phyloP scores from a whole-genome alignment of 2,113 vertebrate genomes.

The Candoia aspera region DNA sequence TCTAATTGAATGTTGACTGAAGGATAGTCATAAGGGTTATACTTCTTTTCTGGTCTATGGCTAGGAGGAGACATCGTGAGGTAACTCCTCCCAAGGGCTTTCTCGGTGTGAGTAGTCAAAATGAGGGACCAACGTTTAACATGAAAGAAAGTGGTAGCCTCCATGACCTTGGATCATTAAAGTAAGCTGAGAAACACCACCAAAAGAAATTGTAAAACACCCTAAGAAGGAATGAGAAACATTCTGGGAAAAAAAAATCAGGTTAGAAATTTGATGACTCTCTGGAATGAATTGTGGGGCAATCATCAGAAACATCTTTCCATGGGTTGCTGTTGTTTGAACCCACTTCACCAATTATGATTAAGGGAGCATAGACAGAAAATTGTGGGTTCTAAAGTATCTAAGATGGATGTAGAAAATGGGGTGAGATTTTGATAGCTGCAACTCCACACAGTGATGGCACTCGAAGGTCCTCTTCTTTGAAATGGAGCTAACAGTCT shows the following conservation, averaged over 20 bases:
- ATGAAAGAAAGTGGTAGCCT: background rate
- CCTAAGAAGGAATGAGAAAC: background rate
- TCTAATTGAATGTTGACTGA: background rate
- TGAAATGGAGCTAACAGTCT: background rate
- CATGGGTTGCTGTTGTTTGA: background rate
- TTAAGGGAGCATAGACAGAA: background rate
- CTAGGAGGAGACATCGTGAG: background rate
- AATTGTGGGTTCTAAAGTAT: background rate
- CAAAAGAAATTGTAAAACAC: background rate
- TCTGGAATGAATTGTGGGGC: background rate
- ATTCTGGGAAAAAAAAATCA: too few relatives aligned
- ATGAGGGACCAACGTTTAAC: background rate
- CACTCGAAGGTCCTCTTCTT: conserved; percentile 30
- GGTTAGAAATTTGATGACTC: background rate
- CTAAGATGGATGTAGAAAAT: background rate
- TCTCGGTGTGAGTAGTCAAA: background rate
- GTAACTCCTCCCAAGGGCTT: background rate
- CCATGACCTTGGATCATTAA: too few relatives aligned
- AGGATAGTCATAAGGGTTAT: background rate
- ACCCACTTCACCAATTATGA: too few relatives aligned
- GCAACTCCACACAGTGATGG: rapidly evolving
- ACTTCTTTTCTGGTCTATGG: background rate
- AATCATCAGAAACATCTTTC: background rate
- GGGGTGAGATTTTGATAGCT: background rate
- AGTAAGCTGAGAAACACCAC: too few relatives aligned